Percentiles rank a stretch among this genome's conserved stretches.
Conservation (phyloP, 2,888 invertebrate genomes). For the Melitaea athalia region DNA sequence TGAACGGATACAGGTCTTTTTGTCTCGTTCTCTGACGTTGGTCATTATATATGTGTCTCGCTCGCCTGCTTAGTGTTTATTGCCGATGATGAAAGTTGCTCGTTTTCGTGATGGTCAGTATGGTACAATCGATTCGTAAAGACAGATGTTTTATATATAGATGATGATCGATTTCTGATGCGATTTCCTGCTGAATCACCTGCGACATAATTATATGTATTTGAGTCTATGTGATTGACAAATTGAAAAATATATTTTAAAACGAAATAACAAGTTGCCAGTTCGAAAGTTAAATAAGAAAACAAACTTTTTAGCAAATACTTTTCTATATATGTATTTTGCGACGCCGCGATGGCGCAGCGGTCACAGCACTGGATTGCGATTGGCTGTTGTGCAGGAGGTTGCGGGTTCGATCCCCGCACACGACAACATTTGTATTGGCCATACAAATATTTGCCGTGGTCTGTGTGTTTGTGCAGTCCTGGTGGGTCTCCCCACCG, state of each 20-base stretch:
- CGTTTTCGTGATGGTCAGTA: conserved; percentile 46
- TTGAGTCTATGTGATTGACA: conserved; percentile 24
- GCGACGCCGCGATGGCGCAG: no score
- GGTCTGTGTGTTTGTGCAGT: no score
- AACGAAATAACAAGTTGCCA: no score
- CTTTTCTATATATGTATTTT: no score
- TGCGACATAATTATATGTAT: conserved; percentile 37
- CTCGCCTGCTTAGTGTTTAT: conserved; percentile 61
- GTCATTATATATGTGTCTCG: conserved; percentile 39
- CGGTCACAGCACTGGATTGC: no score
- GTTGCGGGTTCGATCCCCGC: no score
- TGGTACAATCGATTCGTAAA: conserved; percentile 46
- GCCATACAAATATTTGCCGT: no score
- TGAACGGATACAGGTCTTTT: conserved; percentile 53
- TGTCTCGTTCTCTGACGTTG: conserved; percentile 54
- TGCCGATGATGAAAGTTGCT: conserved; percentile 71
- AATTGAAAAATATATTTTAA: neutral
- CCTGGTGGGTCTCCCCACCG: no score
- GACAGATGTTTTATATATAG: conserved; percentile 54
- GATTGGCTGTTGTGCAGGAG: no score
- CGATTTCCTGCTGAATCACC: conserved; percentile 43
- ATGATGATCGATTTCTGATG: conserved; percentile 35
- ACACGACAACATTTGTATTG: no score
- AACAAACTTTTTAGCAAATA: no score
- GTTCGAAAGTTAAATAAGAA: no score